A percentile compares a stretch with the other conserved stretches of the same genome.
Conservation (phyloP, 2,888 invertebrate species). For the Acronicta alni region DNA sequence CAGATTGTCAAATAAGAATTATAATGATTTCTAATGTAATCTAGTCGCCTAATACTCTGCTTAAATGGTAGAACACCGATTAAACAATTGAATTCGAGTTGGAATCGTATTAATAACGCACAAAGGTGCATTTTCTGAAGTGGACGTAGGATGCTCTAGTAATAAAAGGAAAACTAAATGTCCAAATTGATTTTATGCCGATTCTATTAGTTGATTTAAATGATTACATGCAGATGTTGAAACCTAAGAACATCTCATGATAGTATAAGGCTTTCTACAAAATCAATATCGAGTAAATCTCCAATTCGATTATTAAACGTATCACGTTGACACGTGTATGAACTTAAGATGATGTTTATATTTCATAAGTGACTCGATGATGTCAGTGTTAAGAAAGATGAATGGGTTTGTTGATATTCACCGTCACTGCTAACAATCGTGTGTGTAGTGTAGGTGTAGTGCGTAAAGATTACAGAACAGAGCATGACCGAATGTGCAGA, state of each 20-base stretch:
- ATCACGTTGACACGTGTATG: neutral
- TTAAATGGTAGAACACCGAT: conserved; percentile 6
- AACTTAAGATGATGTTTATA: conserved; percentile 2
- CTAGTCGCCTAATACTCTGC: neutral
- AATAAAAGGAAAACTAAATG: conserved; percentile 10
- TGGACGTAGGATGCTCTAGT: conserved; percentile 3
- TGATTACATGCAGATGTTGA: neutral
- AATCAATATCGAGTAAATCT: neutral
- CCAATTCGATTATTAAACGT: neutral
- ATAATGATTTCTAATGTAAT: no score
- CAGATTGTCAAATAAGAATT: no score
- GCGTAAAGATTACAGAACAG: neutral
- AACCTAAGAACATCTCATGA: neutral
- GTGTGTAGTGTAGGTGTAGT: neutral
- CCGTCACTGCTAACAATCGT: neutral
- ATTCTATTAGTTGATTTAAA: neutral
- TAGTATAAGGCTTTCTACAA: neutral
- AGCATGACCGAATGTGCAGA: neutral
- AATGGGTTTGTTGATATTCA: conserved; percentile 1
- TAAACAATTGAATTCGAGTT: neutral
- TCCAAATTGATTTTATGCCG: conserved; percentile 1
- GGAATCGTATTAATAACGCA: neutral
- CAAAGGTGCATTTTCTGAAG: conserved; percentile 2
- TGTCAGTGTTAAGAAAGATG: conserved; percentile 1
- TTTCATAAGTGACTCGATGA: neutral